Percentiles rank a stretch among this genome's conserved stretches.
Conservation (phyloP, 2,113 vertebrate species). For the Otus sunia region DNA sequence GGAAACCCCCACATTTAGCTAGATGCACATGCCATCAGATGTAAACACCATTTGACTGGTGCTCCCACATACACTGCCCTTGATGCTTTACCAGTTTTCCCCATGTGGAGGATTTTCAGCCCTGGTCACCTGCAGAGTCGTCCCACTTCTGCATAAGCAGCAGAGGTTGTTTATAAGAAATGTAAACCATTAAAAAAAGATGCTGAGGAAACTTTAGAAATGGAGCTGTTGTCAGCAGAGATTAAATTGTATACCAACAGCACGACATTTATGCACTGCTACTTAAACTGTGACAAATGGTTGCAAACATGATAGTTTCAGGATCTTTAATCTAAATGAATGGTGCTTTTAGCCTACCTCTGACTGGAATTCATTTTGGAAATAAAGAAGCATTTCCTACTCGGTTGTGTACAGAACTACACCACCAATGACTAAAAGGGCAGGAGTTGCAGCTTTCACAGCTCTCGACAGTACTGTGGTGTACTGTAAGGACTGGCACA, state of each 20-base stretch:
- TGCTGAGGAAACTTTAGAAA: conserved; percentile 51
- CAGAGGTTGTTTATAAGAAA: neutral
- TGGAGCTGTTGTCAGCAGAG: conserved; percentile 63
- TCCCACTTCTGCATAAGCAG: neutral
- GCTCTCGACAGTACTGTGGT: neutral
- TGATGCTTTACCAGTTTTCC: neutral
- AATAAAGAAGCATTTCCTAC: conserved; percentile 42
- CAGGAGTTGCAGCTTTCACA: neutral
- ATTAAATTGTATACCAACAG: conserved; percentile 56
- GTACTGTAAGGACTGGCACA: neutral
- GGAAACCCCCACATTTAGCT: accelerated
- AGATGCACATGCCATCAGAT: neutral
- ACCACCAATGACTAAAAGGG: neutral
- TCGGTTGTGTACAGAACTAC: neutral
- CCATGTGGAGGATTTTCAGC: neutral
- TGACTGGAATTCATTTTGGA: conserved; percentile 66
- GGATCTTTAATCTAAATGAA: conserved; percentile 63
- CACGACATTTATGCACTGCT: conserved; percentile 58
- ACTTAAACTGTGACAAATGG: conserved; percentile 67
- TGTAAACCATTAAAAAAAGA: conserved; percentile 16
- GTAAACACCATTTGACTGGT: neutral
- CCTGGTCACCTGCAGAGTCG: neutral
- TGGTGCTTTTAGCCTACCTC: conserved; percentile 64
- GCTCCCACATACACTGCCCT: neutral
- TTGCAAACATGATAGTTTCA: conserved; percentile 57